Base-by-base conservation (phyloP, 1,140 invertebrate species). In the Pseudomyrmex cubaensis region DNA sequence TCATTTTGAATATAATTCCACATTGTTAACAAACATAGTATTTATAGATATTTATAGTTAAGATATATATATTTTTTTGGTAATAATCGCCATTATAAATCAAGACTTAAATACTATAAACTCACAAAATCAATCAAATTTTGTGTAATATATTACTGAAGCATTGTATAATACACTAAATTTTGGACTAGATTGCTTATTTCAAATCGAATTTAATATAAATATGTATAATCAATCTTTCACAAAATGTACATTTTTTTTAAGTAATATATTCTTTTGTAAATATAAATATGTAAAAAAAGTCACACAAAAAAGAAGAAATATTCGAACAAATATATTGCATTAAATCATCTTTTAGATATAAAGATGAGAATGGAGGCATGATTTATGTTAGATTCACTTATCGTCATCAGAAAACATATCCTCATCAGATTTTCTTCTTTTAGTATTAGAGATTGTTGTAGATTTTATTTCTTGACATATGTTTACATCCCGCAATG, bases 401-500 rank as follows among this genome's bases (percentile, higher is more conserved):
- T 15, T 35, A 15, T 77, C 15, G 64, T 44, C 84, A 1, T 35
- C 5, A n/a, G 62, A 59, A 80, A 89, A 89, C 48, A 83, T 52
- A 25, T 89, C 83, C 50, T 88, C 78, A 12, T 90, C 84, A 5
- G 61, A 66, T 56, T 83, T 83, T 22, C 87, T 82, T 62, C 89
- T 83, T 22, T 69, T 73, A 50, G 57, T 69, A 63, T 9, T 54
- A 77, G 20, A 7, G 7, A 17, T 1, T 52, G 5, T 64, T 57
- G 35, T 69, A 62, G 7, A 22, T 66, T 62, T 22, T 17, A 15
- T 22, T 52, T 15, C 10, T 44, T 48, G n/a, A 46, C 2, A 2
- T 15, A 22, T 13, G 20, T n/a, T 12, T 46, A 13, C 57, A 20
- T 48, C 64, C 15, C 57, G 17, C 52, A 61, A 59, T 2, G 0